Conservation (phyloP, 2,113 vertebrate species). For the Ochotona princeps region DNA sequence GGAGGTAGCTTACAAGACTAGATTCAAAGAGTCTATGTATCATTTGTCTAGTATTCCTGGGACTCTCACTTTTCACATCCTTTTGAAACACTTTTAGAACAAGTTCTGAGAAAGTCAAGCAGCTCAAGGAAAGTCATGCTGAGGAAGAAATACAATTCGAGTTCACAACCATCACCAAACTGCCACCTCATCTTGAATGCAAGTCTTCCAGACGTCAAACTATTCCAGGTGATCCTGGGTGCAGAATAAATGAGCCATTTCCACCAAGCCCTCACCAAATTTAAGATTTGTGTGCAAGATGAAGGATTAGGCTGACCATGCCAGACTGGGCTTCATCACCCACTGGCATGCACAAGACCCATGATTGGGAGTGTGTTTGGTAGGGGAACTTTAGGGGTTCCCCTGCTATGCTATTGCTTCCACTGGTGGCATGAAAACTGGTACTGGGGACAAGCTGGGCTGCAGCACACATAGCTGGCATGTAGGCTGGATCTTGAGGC, state of each 20-base stretch:
- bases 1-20: background rate
- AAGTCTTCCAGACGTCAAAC: background rate
- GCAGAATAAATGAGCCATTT: background rate
- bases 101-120: conserved; percentile 27
- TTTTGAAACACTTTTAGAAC: no score
- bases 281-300: conserved; percentile 16
- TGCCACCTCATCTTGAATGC: background rate
- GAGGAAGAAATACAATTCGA: background rate
- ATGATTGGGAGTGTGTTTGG: no score
- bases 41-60: background rate
- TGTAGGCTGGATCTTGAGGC: no score
- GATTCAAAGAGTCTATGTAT: background rate
- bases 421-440: no score
- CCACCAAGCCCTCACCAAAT: background rate
- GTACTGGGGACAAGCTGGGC: no score
- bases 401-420: no score
- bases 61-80: background rate
- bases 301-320: background rate
- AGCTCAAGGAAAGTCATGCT: background rate
- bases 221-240: background rate
- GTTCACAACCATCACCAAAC: background rate
- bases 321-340: no score
- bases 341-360: no score
- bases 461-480: no score
- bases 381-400: no score